Evolutionary conservation across 2,888 invertebrate species (phyloP), one percentile per base, ranked within the genome.

Genomic region (Electrophaes corylata): DNA sequence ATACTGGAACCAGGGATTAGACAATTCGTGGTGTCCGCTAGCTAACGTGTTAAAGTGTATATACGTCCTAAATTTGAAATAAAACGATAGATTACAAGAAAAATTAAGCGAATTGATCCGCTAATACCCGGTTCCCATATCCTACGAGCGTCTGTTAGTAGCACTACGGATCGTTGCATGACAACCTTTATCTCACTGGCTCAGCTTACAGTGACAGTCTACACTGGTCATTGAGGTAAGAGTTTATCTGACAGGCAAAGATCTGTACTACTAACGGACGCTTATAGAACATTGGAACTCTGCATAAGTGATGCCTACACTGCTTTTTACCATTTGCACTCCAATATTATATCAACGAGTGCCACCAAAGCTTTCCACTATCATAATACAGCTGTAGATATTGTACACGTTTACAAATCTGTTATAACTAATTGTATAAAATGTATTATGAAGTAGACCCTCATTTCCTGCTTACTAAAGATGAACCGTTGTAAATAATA

Each of bases 361-460:
- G 65, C 60, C 41, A 53, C 50, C 49, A 11, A 41, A 47, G 55
- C 55, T 55, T 55, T 33, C 41, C 51, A 51, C 47, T 51, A 16
- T 46, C 53, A 56, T 26, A 53, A 46, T 43, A 55, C 50, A 40
- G 41, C 53, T 53, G 43, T 55, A 46, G 35, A 83, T 84, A 83
- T 83, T 84, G 81, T 84, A 84, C 83, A 84, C 81, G 81, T 84
- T 81, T 57, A 79, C 72, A 70, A 75, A 52, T 52, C 43, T 72
- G 66, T 45, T 39, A 57, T 46, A 60, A 14, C 48, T 60, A 52
- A 54, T 76, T 82, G 79, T 82, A 78, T 76, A 83, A 73, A 75
- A 75, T 80, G 70, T 56, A 76, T 73, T 73, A 76, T 74, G 75
- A 73, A 80, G 65, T 75, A 68, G 65, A 73, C 75, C 70, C 71